Evolutionary conservation across 2,797 vertebrate species (phyloP).

Genomic region (Cyprinella venusta): DNA sequence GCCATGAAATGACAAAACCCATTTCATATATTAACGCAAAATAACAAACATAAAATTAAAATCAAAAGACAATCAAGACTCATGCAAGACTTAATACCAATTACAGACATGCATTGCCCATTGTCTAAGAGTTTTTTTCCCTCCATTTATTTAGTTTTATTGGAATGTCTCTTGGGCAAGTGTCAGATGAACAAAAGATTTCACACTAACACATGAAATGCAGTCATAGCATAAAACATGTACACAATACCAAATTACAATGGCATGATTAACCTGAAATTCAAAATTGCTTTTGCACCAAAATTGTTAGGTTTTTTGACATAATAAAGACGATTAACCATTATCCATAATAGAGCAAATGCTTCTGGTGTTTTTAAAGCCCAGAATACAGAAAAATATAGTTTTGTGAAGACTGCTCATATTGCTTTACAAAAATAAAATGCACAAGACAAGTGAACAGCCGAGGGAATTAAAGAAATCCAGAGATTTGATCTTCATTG

Average conservation of each 20-base stretch:
- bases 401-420: neutral
- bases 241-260: neutral
- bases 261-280: neutral
- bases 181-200: neutral
- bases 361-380: neutral
- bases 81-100: constrained; percentile 9
- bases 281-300: constrained; percentile 82
- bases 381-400: neutral
- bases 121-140: neutral
- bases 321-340: neutral
- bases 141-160: neutral
- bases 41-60: neutral
- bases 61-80: neutral
- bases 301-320: neutral
- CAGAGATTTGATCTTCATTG: constrained; percentile 56
- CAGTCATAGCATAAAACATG: neutral
- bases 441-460: neutral
- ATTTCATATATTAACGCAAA: neutral
- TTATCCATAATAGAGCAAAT: neutral
- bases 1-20: constrained; percentile 46
- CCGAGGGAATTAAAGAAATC: neutral
- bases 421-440: neutral
- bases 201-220: neutral
- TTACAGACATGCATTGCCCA: neutral
- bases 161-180: neutral